Base-by-base conservation (phyloP, 2,797 vertebrate genomes). In the Lepus townsendii region DNA sequence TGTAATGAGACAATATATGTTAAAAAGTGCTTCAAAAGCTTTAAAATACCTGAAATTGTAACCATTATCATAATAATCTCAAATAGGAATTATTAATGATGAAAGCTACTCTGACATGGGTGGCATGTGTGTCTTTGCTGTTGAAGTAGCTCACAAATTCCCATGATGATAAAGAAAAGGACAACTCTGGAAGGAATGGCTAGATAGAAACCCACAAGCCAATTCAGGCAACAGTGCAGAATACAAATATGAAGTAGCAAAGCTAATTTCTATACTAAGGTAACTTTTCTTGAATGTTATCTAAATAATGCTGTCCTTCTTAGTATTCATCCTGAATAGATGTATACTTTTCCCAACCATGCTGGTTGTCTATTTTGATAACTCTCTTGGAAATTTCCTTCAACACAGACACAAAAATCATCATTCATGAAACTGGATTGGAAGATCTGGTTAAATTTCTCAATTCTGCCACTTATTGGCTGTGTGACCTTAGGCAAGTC, bases 81-180 rank as follows among this genome's bases (percentile, higher is more conserved):
- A 52, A 9, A 66, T 38, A 14, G n/a, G 54, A 35, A 66, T 38
- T 22, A 47, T 76, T 76, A 32, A 3, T 68, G 27, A 77, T 63
- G 38, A 92, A 89, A 89, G 17, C 20, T 71, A 86, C 35, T n/a
- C 42, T 76, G 26, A 86, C 82, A 47, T 85, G 54, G 60, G 24
- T 62, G 50, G 11, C 57, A 35, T 27, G 38, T 12, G 50, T 57
- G 24, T 12, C 68, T 26, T 24, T 93, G 30, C 38, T 80, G 4
- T 80, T 75, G 73, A 38, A 20, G 2, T 47, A 77, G 50, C 57
- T 66, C 80, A 82, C 5, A 63, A 47, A 82, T 86, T 9, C n/a
- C 35, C 47, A 77, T 26, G 69, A 72, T 89, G 85, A n/a, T 35
- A 27, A 69, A 88, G 42, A 76, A 77, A 84, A 42, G 19, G 20